Evolutionary conservation across 2,113 vertebrate species (phyloP), one percentile per base, ranked within the genome.

Genomic region (Gasterosteus aculeatus): DNA sequence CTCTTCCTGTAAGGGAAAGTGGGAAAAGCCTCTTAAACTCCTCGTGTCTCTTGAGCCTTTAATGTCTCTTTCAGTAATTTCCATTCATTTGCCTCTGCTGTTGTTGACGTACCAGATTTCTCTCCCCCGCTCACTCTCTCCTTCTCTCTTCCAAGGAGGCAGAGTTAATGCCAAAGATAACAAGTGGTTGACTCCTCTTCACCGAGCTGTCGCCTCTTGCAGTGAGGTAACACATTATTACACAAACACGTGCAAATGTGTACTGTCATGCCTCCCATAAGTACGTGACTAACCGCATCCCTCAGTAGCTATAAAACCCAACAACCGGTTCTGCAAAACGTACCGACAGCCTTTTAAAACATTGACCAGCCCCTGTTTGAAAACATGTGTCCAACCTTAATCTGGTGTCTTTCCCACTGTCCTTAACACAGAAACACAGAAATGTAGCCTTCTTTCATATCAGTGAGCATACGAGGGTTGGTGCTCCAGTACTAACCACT

Each of bases 111-210:
- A 57, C 31, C 14, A 74, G 10, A 74, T 33, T 41, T 77, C 56
- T 81, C 9, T 73, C 35, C 56, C 22, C 63, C n/a, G 18, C 33
- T 33, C 49, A 19, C 33, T 10, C 60, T 44, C 26, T 70, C 38
- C 12, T 35, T 57, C 51, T 72, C 47, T 67, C 59, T 19, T 51
- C 53, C 54, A 69, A 99, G 98, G 98, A 94, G 98, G 96, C 92
- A 94, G 97, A 96, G 98, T 99, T 94, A 99, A 99, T 96, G 97
- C 98, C 96, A 99, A 99, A 99, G 98, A 99, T 92, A 98, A 96
- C 95, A 98, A 98, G 94, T 99, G 98, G 98, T 95, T 99, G 93
- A 99, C 97, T 94, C 98, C 98, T 94, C 96, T 99, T 91, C 98
- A 99, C 87, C 96, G 97, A 93, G 98, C 98, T 84, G 97, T 98